Evolutionary conservation across 2,113 vertebrate genomes (phyloP).

Genomic region (Collichthys lucidus): DNA sequence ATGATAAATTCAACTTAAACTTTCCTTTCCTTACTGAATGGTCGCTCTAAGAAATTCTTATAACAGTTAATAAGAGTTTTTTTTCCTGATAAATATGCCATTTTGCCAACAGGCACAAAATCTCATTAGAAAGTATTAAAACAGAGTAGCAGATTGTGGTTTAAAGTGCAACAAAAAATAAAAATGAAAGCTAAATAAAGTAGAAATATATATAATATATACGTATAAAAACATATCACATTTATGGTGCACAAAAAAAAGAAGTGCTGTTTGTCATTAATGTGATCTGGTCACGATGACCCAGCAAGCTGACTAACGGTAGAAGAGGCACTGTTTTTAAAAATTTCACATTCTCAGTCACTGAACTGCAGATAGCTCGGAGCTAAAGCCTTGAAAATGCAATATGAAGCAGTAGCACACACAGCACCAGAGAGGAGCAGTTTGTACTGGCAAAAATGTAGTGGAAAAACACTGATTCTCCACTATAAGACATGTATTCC

Average conservation of each 20-base stretch:
- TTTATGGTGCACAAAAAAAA: not conserved
- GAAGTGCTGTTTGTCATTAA: constrained; percentile 34
- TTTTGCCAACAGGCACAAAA: no score
- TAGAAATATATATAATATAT: not conserved
- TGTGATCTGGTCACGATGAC: constrained; percentile 50
- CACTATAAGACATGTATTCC: not conserved
- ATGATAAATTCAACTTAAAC: no score
- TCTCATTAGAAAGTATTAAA: no score
- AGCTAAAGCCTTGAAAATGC: constrained; percentile 10
- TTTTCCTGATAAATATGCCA: no score
- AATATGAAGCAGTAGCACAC: not conserved
- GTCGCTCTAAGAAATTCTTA: no score
- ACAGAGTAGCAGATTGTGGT: no score
- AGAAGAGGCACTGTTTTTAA: constrained; percentile 14
- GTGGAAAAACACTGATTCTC: not conserved
- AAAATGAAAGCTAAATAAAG: not conserved
- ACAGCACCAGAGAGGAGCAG: not conserved
- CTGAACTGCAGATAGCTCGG: not conserved
- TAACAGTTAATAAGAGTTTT: no score
- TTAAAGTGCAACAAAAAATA: no score
- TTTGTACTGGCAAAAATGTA: not conserved
- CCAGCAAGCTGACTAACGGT: constrained; percentile 12
- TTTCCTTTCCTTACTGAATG: no score
- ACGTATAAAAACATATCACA: no score
- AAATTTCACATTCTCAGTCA: constrained; percentile 20